A percentile compares a stretch with the other conserved stretches of the same genome.
phyloP scores from a whole-genome alignment of 1,140 invertebrate genomes.

The Phthorimaea operculella region DNA sequence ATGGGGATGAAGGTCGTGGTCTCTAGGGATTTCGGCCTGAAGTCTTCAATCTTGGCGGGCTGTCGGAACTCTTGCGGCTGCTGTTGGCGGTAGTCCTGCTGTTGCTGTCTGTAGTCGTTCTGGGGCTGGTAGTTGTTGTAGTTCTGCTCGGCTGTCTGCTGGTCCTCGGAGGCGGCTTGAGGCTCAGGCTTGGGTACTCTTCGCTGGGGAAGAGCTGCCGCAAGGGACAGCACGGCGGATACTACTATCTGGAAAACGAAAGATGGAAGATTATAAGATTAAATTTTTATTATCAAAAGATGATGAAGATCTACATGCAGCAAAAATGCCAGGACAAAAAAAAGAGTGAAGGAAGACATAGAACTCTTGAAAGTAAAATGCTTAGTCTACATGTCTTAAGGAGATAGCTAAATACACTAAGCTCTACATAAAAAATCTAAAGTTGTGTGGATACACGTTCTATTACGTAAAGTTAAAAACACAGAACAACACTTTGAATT shows the following conservation, averaged over 20 bases:
- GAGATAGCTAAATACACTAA: too few relatives aligned
- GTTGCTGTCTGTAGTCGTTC: constrained; percentile 23
- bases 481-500: too few relatives aligned
- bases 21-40: constrained; percentile 55
- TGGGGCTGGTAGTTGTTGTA: constrained; percentile 49
- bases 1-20: constrained; percentile 81
- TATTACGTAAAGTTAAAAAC: too few relatives aligned
- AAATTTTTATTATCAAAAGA: too few relatives aligned
- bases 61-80: constrained; percentile 24
- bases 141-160: constrained; percentile 51
- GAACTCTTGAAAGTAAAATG: too few relatives aligned
- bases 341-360: too few relatives aligned
- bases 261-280: constrained; percentile 12
- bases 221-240: constrained; percentile 39
- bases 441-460: too few relatives aligned
- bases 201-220: constrained; percentile 51
- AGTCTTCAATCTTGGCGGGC: constrained; percentile 42
- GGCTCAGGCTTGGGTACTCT: constrained; percentile 42
- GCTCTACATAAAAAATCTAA: too few relatives aligned
- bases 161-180: constrained; percentile 37
- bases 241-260: constrained; percentile 42
- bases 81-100: constrained; percentile 16
- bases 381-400: too few relatives aligned
- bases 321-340: too few relatives aligned
- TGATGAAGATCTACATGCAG: too few relatives aligned